Percentiles rank a stretch among this genome's conserved stretches.
Conservation (phyloP, 1,140 invertebrate genomes). For the Pectinophora gossypiella region DNA sequence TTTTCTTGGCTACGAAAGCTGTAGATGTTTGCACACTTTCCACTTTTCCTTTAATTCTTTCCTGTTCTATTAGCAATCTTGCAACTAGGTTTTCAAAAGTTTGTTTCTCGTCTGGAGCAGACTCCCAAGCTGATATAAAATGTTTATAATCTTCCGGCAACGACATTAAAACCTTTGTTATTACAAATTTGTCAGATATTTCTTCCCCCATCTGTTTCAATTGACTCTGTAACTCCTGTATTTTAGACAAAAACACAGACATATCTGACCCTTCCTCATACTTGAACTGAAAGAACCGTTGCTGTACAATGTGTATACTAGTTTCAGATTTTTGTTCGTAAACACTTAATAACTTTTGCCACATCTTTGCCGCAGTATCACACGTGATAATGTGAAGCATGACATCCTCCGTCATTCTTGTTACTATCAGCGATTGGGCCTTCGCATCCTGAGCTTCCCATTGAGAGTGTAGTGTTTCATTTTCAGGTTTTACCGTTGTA, state of each 20-base stretch:
- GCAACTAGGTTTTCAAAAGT: slow-evolving; percentile 35
- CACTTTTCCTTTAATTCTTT: slow-evolving; percentile 26
- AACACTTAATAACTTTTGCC: too few species aligned
- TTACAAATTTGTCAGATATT: slow-evolving; percentile 30
- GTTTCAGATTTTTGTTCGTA: slow-evolving; percentile 1
- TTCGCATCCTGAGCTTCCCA: too few species aligned
- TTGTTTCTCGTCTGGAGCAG: slow-evolving; percentile 26
- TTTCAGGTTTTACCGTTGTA: too few species aligned
- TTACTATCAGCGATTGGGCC: too few species aligned
- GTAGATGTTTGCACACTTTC: slow-evolving; percentile 7
- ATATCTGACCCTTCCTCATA: slow-evolving; percentile 9
- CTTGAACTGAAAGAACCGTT: neutral
- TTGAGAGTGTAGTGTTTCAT: too few species aligned
- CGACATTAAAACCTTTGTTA: slow-evolving; percentile 41
- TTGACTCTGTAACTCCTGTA: slow-evolving; percentile 28
- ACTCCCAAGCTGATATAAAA: slow-evolving; percentile 33
- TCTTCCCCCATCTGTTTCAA: slow-evolving; percentile 30
- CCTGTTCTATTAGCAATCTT: slow-evolving; percentile 40
- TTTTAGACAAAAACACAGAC: slow-evolving; percentile 23
- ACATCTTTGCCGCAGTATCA: too few species aligned
- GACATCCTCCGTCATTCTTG: too few species aligned
- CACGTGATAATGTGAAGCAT: too few species aligned
- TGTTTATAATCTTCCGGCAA: slow-evolving; percentile 32
- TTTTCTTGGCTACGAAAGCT: slow-evolving; percentile 18
- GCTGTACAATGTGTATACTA: neutral